Conservation (phyloP, 64 coral and sea anemone species). For the Cladopsammia gracilis region DNA sequence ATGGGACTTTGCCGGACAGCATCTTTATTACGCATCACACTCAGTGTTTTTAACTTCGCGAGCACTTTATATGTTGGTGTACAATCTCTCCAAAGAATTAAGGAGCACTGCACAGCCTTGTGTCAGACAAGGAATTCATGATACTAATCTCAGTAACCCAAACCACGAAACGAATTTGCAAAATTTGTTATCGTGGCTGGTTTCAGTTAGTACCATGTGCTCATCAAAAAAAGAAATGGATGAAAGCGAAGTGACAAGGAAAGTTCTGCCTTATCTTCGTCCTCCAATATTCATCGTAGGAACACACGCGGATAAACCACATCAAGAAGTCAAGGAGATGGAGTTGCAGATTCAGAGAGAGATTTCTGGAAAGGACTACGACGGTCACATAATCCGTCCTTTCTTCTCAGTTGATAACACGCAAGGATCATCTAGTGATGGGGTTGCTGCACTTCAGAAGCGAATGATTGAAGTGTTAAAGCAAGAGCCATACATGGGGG, state of each 20-base stretch:
- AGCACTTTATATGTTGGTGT: constrained; percentile 33
- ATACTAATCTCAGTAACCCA: neutral
- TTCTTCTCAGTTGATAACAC: constrained; percentile 33
- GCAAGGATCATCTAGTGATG: neutral
- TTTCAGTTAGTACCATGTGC: neutral
- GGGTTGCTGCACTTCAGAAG: neutral
- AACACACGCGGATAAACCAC: neutral
- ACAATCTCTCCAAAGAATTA: constrained; percentile 42
- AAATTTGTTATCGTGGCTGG: constrained; percentile 37
- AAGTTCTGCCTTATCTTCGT: neutral
- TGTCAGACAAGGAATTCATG: constrained; percentile 5
- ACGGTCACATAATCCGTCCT: neutral
- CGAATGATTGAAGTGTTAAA: neutral
- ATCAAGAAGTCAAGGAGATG: neutral
- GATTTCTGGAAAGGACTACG: constrained; percentile 14
- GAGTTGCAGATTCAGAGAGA: neutral
- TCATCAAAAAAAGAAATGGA: neutral
- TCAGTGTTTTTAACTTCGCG: neutral
- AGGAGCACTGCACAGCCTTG: constrained; percentile 22
- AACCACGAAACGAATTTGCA: constrained; percentile 35
- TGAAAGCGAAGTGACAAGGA: neutral
- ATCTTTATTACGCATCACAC: constrained; percentile 37
- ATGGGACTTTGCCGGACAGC: constrained; percentile 50
- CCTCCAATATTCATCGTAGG: constrained; percentile 60
- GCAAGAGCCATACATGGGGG: constrained; percentile 31